Percentiles rank a stretch among this genome's conserved stretches.
These are phyloP conservation scores for Cantharis lateralis DNA, from an alignment of 2,888 invertebrate species.

Conservation along the genomic window DNA sequence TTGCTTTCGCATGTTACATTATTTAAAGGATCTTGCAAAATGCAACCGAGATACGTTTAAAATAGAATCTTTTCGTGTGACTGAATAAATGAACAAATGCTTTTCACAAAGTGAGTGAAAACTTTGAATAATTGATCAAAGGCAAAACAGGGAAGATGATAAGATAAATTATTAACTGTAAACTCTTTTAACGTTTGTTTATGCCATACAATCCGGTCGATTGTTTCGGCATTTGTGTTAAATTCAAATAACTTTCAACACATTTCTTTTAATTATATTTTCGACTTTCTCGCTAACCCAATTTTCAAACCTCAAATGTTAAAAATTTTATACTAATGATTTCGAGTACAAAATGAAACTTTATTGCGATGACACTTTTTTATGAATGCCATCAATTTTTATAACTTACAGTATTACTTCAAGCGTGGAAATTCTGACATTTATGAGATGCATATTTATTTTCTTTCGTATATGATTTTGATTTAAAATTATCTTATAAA, in stretches of 20 bases:
- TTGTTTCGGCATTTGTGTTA: conserved; percentile 37
- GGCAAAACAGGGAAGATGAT: conserved; percentile 42
- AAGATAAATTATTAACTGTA: conserved; percentile 50
- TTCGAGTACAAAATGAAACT: conserved; percentile 33
- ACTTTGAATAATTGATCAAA: conserved; percentile 53
- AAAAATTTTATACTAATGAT: conserved; percentile 28
- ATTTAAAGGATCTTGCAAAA: conserved; percentile 1
- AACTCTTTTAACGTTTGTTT: conserved; percentile 50
- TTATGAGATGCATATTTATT: conserved; percentile 28
- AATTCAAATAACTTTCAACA: neutral
- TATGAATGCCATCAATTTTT: conserved; percentile 18
- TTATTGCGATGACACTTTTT: conserved; percentile 36
- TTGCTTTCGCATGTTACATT: neutral
- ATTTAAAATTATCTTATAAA: neutral
- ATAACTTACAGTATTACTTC: conserved; percentile 33
- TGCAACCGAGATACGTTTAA: conserved; percentile 8
- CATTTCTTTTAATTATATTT: neutral
- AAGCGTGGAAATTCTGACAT: conserved; percentile 20
- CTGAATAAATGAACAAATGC: conserved; percentile 45
- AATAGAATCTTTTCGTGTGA: conserved; percentile 25
- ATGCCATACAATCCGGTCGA: conserved; percentile 40
- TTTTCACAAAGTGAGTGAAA: conserved; percentile 49
- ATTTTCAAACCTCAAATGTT: neutral
- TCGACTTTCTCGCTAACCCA: neutral
- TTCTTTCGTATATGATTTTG: conserved; percentile 13